Evolutionary conservation across 2,113 vertebrate genomes (phyloP).

Genomic region (Sisor rabdophorus): DNA sequence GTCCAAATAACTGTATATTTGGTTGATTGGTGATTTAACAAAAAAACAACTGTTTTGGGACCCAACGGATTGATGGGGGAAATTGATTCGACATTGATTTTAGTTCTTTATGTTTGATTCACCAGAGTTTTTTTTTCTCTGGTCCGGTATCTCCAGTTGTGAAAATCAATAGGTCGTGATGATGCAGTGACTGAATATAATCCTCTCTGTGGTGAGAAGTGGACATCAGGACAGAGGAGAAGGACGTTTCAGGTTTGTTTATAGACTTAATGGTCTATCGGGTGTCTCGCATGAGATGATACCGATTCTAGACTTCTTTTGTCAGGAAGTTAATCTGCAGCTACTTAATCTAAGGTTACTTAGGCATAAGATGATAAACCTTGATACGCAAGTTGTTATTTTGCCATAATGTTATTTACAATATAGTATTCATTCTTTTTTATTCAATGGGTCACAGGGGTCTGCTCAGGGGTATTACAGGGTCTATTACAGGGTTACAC

Average conservation of each 20-base stretch:
- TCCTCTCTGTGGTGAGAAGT: background rate
- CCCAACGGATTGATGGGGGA: too few species aligned
- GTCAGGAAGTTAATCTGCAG: background rate
- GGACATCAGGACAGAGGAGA: background rate
- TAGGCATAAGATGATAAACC: background rate
- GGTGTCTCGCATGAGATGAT: background rate
- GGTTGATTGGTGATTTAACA: too few species aligned
- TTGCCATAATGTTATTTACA: background rate
- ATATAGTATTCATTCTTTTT: too few species aligned
- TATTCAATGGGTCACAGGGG: too few species aligned
- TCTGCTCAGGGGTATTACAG: background rate
- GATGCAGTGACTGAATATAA: background rate
- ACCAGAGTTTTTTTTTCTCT: background rate
- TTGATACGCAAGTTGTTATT: background rate
- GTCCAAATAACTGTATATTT: too few species aligned
- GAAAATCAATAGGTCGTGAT: background rate
- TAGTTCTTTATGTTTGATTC: too few species aligned
- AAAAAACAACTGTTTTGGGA: too few species aligned
- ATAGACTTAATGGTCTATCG: background rate
- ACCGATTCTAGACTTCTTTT: background rate
- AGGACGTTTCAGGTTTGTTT: background rate
- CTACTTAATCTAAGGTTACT: too few species aligned
- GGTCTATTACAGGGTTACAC: too few species aligned
- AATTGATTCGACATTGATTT: too few species aligned
- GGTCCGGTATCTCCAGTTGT: background rate